Conservation (phyloP, 2,888 invertebrate genomes). For the Stenodera caucasica region DNA sequence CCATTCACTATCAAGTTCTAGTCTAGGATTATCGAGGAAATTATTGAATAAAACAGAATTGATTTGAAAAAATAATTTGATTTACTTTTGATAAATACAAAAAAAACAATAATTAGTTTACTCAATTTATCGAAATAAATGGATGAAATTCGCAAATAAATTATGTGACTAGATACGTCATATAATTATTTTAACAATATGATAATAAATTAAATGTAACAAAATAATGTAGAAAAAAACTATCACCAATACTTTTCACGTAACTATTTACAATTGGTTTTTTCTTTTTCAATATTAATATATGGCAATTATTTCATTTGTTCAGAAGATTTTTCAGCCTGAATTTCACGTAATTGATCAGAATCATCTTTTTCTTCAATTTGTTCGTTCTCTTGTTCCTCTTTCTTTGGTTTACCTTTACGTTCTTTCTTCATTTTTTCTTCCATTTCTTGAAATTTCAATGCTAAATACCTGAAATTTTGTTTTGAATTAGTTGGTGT, state of each 20-base stretch:
- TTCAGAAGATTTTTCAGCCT: background rate
- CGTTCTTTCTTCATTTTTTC: conserved; percentile 74
- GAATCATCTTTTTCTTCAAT: conserved; percentile 39
- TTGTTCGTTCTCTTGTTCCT: conserved; percentile 39
- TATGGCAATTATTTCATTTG: too few relatives aligned
- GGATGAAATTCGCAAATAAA: too few relatives aligned
- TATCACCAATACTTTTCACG: too few relatives aligned
- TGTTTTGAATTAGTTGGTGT: too few relatives aligned
- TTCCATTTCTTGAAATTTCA: conserved; percentile 87
- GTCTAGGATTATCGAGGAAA: too few relatives aligned
- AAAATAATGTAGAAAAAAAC: too few relatives aligned
- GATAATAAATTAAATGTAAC: background rate
- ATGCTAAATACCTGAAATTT: conserved; percentile 69
- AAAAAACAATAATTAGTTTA: background rate
- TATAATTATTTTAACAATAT: background rate
- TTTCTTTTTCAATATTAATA: too few relatives aligned
- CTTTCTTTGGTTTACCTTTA: conserved; percentile 57
- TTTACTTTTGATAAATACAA: background rate
- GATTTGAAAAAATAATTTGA: background rate
- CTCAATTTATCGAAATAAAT: too few relatives aligned
- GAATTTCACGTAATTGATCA: conserved; percentile 24
- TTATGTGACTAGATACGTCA: background rate
- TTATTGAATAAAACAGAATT: too few relatives aligned
- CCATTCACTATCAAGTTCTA: too few relatives aligned
- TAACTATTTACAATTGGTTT: too few relatives aligned